Evolutionary conservation across 2,888 invertebrate species (phyloP).

Genomic region (Caenorhabditis becei): DNA sequence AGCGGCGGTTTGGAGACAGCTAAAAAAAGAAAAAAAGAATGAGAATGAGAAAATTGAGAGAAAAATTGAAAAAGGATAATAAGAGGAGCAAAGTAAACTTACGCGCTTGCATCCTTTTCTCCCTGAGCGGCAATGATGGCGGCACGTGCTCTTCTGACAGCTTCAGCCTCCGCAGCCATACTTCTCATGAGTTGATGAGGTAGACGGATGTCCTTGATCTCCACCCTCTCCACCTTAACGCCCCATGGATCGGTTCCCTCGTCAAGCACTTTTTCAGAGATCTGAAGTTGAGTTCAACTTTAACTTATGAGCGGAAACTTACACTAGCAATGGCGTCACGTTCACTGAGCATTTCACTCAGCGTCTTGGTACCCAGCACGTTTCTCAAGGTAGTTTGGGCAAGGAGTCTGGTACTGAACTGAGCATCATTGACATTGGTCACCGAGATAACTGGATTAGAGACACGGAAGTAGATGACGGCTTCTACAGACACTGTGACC

Average conservation of each 20-base stretch:
- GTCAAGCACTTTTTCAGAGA: slow-evolving; percentile 83
- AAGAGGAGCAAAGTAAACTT: slow-evolving; percentile 34
- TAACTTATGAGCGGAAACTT: no score
- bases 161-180: slow-evolving; percentile 97
- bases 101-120: slow-evolving; percentile 77
- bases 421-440: slow-evolving; percentile 85
- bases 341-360: slow-evolving; percentile 81
- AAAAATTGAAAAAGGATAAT: slow-evolving; percentile 1
- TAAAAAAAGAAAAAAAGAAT: slow-evolving; percentile 10
- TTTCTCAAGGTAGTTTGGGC: slow-evolving; percentile 83
- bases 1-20: slow-evolving; percentile 90
- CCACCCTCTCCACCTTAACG: slow-evolving; percentile 82
- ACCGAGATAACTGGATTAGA: slow-evolving; percentile 81
- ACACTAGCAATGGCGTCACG: slow-evolving; percentile 81
- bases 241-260: slow-evolving; percentile 84
- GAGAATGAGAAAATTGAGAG: slow-evolving; percentile 7
- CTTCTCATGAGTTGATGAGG: slow-evolving; percentile 93
- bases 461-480: slow-evolving; percentile 76
- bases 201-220: slow-evolving; percentile 92
- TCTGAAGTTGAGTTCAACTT: no score
- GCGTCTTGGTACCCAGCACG: slow-evolving; percentile 82
- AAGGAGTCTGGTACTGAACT: slow-evolving; percentile 93
- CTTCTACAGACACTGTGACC: slow-evolving; percentile 83
- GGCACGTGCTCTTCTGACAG: slow-evolving; percentile 91
- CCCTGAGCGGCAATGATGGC: slow-evolving; percentile 80